Evolutionary conservation across 1,140 invertebrate genomes (phyloP), one percentile per base, ranked within the genome.

Genomic region (Melitaea cinxia): DNA sequence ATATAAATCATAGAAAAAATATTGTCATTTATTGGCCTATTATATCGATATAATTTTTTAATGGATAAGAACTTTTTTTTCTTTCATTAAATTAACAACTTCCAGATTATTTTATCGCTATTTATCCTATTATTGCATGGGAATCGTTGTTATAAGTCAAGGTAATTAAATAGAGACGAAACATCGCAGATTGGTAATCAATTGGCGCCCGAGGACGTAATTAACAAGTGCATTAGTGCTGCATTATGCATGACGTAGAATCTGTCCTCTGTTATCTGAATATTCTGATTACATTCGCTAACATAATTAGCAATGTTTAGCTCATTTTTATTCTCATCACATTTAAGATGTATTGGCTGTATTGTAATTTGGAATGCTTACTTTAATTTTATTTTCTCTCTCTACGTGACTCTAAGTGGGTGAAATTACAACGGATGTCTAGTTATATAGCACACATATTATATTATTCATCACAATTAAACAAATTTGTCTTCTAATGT

Each of bases 161-260:
- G 58, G 52, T 59, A 55, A 64, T 72, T 62, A 57, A 79, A 81
- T 82, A 70, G 75, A 78, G 58, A 71, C 68, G 72, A 77, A 82
- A 81, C 77, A 73, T 70, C 65, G 69, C 73, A 79, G 76, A 83
- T 85, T 80, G 77, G 73, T 75, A 85, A 82, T 85, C 81, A 82
- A 80, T 79, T 75, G 74, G 72, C 68, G 68, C 79, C 75, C 77
- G 71, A 80, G 79, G 78, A 73, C 72, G 74, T 80, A 82, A 85
- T 84, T 84, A 84, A 82, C 78, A 66, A 73, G 58, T 76, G 75
- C 78, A 87, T 85, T 83, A 85, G 75, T 70, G 68, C 53, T 85
- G 77, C 73, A 85, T 88, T 80, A 88, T 88, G 80, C 78, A 88
- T 83, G 71, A 71, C 70, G 73, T 68, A 64, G 70, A 78, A 82